Base-by-base conservation (phyloP, 2,888 invertebrate species). In the Scotopteryx bipunctaria region DNA sequence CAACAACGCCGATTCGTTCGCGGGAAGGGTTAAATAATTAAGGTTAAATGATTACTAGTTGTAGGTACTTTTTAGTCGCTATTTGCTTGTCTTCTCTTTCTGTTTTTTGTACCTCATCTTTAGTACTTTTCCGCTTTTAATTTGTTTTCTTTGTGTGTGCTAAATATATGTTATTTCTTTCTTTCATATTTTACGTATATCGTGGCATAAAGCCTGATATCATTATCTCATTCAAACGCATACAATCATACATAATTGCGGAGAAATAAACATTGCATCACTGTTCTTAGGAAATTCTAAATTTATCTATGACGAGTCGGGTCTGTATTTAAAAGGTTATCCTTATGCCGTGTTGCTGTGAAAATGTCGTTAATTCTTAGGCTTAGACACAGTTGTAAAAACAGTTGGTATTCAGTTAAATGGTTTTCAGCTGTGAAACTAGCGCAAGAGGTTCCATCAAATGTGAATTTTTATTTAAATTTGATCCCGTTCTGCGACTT, bases 181-280 rank as follows among this genome's bases (percentile, higher is more conserved):
- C n/a, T n/a, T n/a, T n/a, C n/a, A n/a, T n/a, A n/a, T n/a, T n/a
- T n/a, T n/a, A n/a, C n/a, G n/a, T n/a, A n/a, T n/a, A n/a, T 21
- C 21, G 42, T 42, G 29, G 31, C 16, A 15, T 35, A 6, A 0
- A 11, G n/a, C 37, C 42, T 38, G 49, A 50, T 43, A 50, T 43
- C 37, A 50, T 41, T 52, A 52, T 52, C 44, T 35, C 36, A 27
- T 9, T 35, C 13, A 49, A 43, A 36, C 53, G 57, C 45, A 59
- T 46, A 45, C 46, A 9, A 13, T 33, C 17, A 32, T 14, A 36
- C 21, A 56, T 53, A 47, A 50, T 42, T 41, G 47, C 36, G 25
- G n/a, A 16, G 66, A 67, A 69, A 69, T 66, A 70, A 66, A 64
- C 51, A 56, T 66, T 48, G 46, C 63, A 60, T 65, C 66, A 66